Evolutionary conservation across 2,888 invertebrate genomes (phyloP).

Genomic region (Auanema sp.): DNA sequence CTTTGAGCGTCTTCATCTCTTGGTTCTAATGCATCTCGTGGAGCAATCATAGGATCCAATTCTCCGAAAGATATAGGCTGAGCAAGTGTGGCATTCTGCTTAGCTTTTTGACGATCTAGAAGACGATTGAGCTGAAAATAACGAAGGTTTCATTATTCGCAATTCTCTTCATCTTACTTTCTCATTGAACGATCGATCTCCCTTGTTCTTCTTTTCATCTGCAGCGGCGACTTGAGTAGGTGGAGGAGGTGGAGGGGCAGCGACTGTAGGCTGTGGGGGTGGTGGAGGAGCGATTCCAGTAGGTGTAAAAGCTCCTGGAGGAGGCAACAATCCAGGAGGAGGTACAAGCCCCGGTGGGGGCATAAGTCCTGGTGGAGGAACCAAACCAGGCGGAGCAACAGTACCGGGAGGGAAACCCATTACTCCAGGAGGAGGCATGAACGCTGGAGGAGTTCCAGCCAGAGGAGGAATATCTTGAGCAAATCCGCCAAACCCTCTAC

Average conservation of each 20-base stretch:
- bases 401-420: constrained; percentile 2
- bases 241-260: constrained; percentile 8
- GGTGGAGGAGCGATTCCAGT: constrained; percentile 15
- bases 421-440: constrained; percentile 11
- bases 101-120: constrained; percentile 25
- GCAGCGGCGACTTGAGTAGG: background rate
- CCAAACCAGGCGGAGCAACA: background rate
- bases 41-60: constrained; percentile 28
- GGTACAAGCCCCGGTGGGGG: constrained; percentile 2
- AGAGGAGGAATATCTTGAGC: constrained; percentile 1
- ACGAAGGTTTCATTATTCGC: background rate
- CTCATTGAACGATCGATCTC: background rate
- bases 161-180: constrained; percentile 2
- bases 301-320: constrained; percentile 5
- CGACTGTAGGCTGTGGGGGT: constrained; percentile 4
- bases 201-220: constrained; percentile 10
- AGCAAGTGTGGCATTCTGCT: constrained; percentile 32
- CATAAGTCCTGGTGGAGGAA: constrained; percentile 12
- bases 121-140: constrained; percentile 30
- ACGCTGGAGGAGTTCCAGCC: constrained; percentile 3
- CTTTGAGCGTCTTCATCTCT: constrained; percentile 4
- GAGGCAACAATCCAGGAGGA: constrained; percentile 2
- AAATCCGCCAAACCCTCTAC: constrained; percentile 18
- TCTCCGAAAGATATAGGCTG: constrained; percentile 34
- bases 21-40: constrained; percentile 22